A percentile compares a stretch with the other conserved stretches of the same genome.
Conservation (phyloP, 2,888 invertebrate genomes). For the Metacarcinus magister region DNA sequence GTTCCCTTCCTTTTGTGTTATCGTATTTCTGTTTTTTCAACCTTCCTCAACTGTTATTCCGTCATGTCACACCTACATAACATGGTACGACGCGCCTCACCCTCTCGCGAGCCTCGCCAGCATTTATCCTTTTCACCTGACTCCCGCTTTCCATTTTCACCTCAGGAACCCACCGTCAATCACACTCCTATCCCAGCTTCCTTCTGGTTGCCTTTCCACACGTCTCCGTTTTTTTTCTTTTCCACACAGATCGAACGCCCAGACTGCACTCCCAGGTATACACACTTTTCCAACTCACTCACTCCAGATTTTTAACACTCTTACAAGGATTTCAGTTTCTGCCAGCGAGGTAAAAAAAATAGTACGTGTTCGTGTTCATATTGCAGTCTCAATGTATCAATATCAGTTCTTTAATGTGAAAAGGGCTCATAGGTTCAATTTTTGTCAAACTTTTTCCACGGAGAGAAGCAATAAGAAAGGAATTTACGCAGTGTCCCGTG, state of each 20-base stretch:
- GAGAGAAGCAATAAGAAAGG: too few relatives aligned
- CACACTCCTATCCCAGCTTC: not conserved
- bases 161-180: not conserved
- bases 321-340: not conserved
- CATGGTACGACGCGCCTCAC: not conserved
- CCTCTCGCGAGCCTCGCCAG: not conserved
- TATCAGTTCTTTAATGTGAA: not conserved
- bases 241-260: not conserved
- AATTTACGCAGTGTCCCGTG: not conserved
- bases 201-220: not conserved
- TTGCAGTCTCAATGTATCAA: not conserved
- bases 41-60: not conserved
- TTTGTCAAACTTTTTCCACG: too few relatives aligned
- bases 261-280: not conserved
- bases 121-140: constrained; percentile 20
- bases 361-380: not conserved
- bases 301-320: not conserved
- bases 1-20: not conserved
- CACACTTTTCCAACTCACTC: not conserved
- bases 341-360: not conserved
- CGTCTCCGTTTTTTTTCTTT: not conserved
- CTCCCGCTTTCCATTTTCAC: not conserved
- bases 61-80: constrained; percentile 1
- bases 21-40: not conserved
- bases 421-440: too few relatives aligned